Conservation (phyloP, 2,888 invertebrate species). For the Andricus curvator region DNA sequence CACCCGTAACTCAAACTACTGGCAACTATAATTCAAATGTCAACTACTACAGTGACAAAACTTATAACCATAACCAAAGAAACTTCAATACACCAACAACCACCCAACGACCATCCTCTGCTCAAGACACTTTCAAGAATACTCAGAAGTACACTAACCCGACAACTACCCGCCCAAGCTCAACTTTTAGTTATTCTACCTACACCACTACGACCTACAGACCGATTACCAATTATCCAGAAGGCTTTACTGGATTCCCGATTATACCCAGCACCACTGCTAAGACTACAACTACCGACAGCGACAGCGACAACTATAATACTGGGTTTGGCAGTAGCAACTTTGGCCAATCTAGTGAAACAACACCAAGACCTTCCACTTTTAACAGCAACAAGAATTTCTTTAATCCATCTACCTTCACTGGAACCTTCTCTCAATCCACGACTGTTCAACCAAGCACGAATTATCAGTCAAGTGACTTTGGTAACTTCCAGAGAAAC, state of each 20-base stretch:
- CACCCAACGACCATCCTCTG: slow-evolving; percentile 44
- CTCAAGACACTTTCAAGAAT: slow-evolving; percentile 38
- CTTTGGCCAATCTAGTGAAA: slow-evolving; percentile 47
- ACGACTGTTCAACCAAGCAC: slow-evolving; percentile 68
- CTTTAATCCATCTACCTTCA: slow-evolving; percentile 58
- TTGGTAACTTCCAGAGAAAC: slow-evolving; percentile 60
- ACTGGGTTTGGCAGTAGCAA: slow-evolving; percentile 37
- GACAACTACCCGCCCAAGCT: slow-evolving; percentile 71
- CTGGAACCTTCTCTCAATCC: slow-evolving; percentile 60
- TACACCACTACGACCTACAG: slow-evolving; percentile 64
- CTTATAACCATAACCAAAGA: slow-evolving; percentile 52
- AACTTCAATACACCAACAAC: slow-evolving; percentile 51
- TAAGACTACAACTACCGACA: slow-evolving; percentile 60
- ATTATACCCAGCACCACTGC: slow-evolving; percentile 64
- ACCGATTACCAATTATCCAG: slow-evolving; percentile 67
- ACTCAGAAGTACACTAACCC: slow-evolving; percentile 60
- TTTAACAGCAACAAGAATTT: slow-evolving; percentile 62
- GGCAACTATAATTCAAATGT: slow-evolving; percentile 41
- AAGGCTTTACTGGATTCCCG: slow-evolving; percentile 50
- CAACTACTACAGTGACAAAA: slow-evolving; percentile 53
- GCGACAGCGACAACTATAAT: slow-evolving; percentile 56
- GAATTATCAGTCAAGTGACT: slow-evolving; percentile 68
- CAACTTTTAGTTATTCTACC: slow-evolving; percentile 71
- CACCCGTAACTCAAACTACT: slow-evolving; percentile 52
- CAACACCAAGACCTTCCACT: slow-evolving; percentile 63